Base-by-base conservation (phyloP, 2,797 vertebrate genomes). In the Sebastolobus altivelis region DNA sequence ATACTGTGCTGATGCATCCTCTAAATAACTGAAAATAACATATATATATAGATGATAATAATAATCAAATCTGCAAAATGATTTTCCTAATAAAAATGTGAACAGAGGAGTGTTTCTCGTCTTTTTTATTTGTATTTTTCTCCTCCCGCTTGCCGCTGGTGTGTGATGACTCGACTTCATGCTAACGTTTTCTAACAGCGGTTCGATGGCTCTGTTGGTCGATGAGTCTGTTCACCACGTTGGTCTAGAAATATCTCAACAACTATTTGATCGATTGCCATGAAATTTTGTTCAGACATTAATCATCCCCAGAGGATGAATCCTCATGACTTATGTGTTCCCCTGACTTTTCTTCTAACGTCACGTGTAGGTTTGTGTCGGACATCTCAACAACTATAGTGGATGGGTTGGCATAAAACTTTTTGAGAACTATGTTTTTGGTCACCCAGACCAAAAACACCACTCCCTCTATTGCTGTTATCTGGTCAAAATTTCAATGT, bases 1-100 rank as follows among this genome's bases (percentile, higher is more conserved):
- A 96, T 92, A 95, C 94, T 96, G 96, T 95, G 94, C 95, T 95
- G 93, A 93, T 94, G 94, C 95, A 93, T 94, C 89, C 93, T 80
- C 92, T 93, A 90, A 94, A 92, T 94, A 94, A 94, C 88, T 91
- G 90, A 94, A 93, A 93, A 91, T 93, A 92, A 89, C 79, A 85
- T 71, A 91, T 40, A 54, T 52, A 68, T 76, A 87, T 72, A 88
- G 59, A 92, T 89, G 65, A 93, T 86, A 83, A 92, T 82, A 93
- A 93, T 90, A 94, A 93, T 94, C 65, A 90, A 93, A 94, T 92
- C 93, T 94, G 95, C 92, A 93, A 94, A 96, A 94, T 93, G 89
- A 95, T 95, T 96, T 96, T 96, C 85, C 83, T 94, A 96, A 96
- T 96, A 96, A 96, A 96, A 95, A 80, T 82, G 75, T 93, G 85